phyloP scores from a whole-genome alignment of 2,888 invertebrate genomes.

The Lasioglossum malachurum region DNA sequence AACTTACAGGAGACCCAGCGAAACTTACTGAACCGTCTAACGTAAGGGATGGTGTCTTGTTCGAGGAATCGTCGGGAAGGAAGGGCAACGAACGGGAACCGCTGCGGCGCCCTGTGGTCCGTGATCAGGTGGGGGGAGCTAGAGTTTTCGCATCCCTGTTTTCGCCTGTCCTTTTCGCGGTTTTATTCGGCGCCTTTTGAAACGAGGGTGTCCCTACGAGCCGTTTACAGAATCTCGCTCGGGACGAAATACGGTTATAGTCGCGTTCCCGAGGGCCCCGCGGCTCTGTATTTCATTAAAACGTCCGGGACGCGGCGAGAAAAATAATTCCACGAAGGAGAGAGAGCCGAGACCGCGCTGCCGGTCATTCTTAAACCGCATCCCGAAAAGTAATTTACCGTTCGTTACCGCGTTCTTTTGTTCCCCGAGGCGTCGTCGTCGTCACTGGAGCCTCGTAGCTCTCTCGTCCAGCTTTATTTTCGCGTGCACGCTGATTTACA shows the following conservation, averaged over 20 bases:
- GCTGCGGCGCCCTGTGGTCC: not conserved
- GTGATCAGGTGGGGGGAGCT: not conserved
- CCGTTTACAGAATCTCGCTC: not conserved
- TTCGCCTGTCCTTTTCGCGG: not conserved
- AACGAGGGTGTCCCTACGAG: not conserved
- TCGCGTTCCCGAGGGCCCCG: not conserved
- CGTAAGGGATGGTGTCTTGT: not conserved
- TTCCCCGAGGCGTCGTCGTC: not conserved
- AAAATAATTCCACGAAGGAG: not conserved
- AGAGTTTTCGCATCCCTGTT: not conserved
- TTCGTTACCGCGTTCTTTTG: slow-evolving; percentile 23
- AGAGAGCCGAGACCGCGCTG: too few relatives aligned
- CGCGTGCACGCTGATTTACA: slow-evolving; percentile 43
- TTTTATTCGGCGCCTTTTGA: not conserved
- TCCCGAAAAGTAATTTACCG: slow-evolving; percentile 42
- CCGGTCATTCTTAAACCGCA: slow-evolving; percentile 20
- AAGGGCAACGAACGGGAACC: not conserved
- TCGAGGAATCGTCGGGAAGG: not conserved
- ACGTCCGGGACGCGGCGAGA: not conserved
- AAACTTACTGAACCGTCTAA: slow-evolving; percentile 4
- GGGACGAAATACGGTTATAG: not conserved
- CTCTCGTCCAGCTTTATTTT: slow-evolving; percentile 14
- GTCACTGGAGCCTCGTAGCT: not conserved
- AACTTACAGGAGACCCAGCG: not conserved
- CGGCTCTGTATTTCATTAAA: not conserved